phyloP scores from a whole-genome alignment of 2,113 vertebrate species.

The Falcunculus frontatus region DNA sequence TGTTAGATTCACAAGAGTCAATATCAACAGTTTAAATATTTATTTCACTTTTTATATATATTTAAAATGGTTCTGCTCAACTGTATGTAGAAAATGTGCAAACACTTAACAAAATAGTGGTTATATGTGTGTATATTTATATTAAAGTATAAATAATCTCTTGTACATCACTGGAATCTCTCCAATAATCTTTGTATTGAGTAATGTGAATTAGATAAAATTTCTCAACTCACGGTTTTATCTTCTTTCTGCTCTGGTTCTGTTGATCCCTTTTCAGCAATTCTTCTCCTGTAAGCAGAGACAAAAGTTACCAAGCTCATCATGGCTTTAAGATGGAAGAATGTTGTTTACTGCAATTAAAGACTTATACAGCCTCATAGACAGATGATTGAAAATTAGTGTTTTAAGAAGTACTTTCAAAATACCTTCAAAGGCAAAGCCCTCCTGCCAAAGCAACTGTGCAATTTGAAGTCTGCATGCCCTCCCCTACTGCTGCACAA shows the following conservation, averaged over 20 bases:
- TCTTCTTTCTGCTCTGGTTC: constrained; percentile 90
- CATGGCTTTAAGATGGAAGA: background rate
- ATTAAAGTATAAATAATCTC: background rate
- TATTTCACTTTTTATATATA: background rate
- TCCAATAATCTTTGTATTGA: background rate
- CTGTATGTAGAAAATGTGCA: background rate
- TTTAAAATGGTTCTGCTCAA: background rate
- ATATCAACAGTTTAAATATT: background rate
- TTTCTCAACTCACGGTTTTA: constrained; percentile 80
- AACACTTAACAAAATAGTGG: background rate
- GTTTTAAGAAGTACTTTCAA: background rate
- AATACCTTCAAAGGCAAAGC: background rate
- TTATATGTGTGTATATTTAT: background rate
- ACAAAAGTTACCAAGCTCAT: background rate
- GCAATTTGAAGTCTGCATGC: background rate
- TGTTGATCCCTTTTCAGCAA: constrained; percentile 95
- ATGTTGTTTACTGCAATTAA: background rate
- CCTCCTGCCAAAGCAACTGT: background rate
- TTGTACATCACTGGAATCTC: background rate
- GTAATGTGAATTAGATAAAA: background rate
- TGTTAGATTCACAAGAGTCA: background rate
- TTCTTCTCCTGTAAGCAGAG: constrained; percentile 86
- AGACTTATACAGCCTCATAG: background rate
- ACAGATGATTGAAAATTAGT: background rate
- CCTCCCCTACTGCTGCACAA: background rate